Evolutionary conservation across 2,797 vertebrate species (phyloP), one percentile per base, ranked within the genome.

Genomic region (Poeciliopsis presidionis): DNA sequence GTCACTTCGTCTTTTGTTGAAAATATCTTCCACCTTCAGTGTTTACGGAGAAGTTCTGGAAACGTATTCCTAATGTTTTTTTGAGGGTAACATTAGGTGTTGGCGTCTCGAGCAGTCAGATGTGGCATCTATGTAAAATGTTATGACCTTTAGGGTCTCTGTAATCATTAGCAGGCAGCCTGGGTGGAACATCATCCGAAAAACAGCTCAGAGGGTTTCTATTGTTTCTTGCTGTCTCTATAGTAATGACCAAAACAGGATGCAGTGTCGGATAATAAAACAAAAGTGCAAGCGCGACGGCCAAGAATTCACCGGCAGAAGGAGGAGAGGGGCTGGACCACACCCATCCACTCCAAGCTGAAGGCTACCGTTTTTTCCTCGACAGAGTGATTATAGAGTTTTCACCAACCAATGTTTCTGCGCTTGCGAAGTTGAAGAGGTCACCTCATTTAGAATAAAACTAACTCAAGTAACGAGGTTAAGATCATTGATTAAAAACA

Each of bases 211-310:
- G 84, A 89, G 81, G 65, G 73, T 81, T 86, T 77, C 85, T 93
- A 87, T 95, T 94, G 89, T 91, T 95, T 91, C 72, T 67, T 46
- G 45, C 53, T 63, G 91, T 94, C 77, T 81, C 93, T 80, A 91
- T 86, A 75, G 95, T 77, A 90, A 95, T 86, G 25, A 87, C 81
- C 91, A 94, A 93, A 96, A 96, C 95, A 95, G 94, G 93, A 95
- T 87, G 92, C 75, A 83, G 89, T 85, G 78, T 90, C 81, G 88
- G 93, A 94, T 93, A 94, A 91, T 94, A 92, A 93, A 95, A 94
- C 89, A 90, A 93, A 91, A 90, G 86, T 86, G 84, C 86, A 89
- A 84, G 84, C 76, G 81, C 72, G 25, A 82, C 72, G 74, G 90
- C 90, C 91, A 93, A 90, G 89, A 90, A 89, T 89, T 88, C 65